A percentile compares a stretch with the other conserved stretches of the same genome.
Conservation (phyloP, 2,113 vertebrate species). For the Herpetotheres cachinnans region DNA sequence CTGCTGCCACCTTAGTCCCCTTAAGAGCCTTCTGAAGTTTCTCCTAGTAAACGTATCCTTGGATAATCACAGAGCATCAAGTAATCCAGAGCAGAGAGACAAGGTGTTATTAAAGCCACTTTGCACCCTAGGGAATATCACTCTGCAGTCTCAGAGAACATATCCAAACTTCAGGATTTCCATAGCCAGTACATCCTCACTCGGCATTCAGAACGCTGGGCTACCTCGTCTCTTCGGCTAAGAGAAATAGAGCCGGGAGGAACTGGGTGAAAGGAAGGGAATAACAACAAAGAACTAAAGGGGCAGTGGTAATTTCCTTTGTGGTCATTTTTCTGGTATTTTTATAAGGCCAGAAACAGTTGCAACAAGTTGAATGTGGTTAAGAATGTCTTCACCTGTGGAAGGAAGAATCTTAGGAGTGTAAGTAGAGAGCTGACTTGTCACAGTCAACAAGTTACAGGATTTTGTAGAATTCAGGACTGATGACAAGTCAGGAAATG, state of each 20-base stretch:
- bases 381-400: background rate
- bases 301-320: background rate
- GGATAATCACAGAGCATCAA: background rate
- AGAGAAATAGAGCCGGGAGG: accelerated
- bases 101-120: background rate
- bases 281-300: background rate
- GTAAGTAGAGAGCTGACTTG: background rate
- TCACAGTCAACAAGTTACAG: background rate
- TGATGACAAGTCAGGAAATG: background rate
- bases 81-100: background rate
- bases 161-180: background rate
- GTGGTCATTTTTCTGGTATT: background rate
- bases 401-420: background rate
- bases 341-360: background rate
- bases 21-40: background rate
- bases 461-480: background rate
- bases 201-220: background rate
- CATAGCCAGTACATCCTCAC: background rate
- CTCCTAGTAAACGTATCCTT: background rate
- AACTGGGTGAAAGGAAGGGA: background rate
- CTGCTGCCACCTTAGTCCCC: background rate
- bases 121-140: background rate
- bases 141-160: background rate
- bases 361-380: background rate
- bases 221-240: background rate